These are phyloP conservation scores for Sylvia atricapilla DNA, from an alignment of 2,113 vertebrate genomes.

Conservation along the genomic window DNA sequence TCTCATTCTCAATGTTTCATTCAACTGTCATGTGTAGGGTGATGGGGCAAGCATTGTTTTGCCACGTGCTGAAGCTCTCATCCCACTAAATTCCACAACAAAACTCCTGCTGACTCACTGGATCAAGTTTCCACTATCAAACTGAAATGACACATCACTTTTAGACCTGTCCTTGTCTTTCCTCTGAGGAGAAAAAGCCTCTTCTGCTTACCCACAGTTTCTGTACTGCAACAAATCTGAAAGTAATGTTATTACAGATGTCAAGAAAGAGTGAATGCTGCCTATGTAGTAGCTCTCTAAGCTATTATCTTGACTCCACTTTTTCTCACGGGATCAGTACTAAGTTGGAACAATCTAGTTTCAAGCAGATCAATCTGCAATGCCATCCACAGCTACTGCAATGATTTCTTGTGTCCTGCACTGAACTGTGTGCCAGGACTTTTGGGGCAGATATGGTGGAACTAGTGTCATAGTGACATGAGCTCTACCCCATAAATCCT, in stretches of 20 bases:
- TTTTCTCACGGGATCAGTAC: not conserved
- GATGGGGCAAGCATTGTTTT: not conserved
- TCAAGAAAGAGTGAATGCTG: not conserved
- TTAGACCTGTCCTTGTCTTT: not conserved
- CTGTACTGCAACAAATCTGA: not conserved
- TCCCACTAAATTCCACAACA: not conserved
- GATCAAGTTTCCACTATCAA: not conserved
- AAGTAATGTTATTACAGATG: not conserved
- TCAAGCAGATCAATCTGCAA: not conserved
- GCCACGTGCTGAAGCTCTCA: not conserved
- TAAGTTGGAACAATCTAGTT: not conserved
- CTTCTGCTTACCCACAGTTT: not conserved
- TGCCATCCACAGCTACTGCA: not conserved
- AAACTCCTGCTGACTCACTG: not conserved
- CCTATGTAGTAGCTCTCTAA: not conserved
- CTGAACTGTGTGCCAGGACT: not conserved
- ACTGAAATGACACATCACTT: not conserved
- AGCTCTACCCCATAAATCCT: not conserved
- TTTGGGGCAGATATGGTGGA: not conserved
- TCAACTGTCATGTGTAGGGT: accelerated
- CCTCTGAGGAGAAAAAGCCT: not conserved
- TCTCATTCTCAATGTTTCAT: not conserved
- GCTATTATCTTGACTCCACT: not conserved
- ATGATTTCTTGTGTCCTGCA: not conserved
- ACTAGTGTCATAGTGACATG: not conserved